Conservation (phyloP, 2,113 vertebrate genomes). For the Mastomys coucha region DNA sequence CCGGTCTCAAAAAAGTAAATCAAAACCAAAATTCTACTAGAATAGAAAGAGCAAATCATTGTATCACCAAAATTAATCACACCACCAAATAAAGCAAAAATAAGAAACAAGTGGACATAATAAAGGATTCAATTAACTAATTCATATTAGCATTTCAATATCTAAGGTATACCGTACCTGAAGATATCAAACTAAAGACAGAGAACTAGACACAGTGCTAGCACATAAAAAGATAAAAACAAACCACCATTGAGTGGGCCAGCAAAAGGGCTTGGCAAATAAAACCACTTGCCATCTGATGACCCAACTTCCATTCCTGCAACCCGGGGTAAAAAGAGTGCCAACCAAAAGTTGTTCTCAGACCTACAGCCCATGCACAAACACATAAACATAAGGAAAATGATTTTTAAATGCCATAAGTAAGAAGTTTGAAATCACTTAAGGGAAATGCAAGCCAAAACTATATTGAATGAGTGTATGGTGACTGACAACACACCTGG, state of each 20-base stretch:
- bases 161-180: not conserved
- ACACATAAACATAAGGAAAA: not conserved
- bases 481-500: not conserved
- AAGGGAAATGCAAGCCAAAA: not conserved
- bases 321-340: not conserved
- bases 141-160: not conserved
- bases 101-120: conserved; percentile 8
- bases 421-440: not conserved
- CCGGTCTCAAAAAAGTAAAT: not conserved
- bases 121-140: not conserved
- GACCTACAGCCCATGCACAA: not conserved
- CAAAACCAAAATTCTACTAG: not conserved
- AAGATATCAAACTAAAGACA: conserved; percentile 5
- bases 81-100: not conserved
- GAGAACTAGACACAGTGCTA: not conserved
- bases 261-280: not conserved
- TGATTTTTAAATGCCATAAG: not conserved
- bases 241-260: not conserved
- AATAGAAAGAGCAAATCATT: not conserved
- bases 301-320: not conserved
- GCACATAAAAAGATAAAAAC: not conserved
- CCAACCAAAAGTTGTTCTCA: not conserved
- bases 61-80: not conserved
- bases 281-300: not conserved
- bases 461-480: not conserved